These are phyloP conservation scores for Matsumurasca onukii DNA, from an alignment of 1,140 invertebrate species.

Conservation along the genomic window DNA sequence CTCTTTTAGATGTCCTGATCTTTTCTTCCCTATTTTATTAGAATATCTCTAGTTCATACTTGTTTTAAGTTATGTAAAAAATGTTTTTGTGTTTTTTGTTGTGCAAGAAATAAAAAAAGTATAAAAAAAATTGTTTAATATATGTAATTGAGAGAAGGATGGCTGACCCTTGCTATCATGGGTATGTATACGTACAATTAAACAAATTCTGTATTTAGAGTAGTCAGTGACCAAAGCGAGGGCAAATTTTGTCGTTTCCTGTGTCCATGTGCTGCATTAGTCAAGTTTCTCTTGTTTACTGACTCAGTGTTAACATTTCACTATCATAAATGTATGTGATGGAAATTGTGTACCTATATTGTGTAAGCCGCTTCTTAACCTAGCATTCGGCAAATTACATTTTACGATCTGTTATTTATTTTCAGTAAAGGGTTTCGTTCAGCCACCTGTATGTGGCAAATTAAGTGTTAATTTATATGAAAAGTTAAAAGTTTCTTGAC, in stretches of 20 bases:
- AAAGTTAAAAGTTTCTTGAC: conserved; percentile 2
- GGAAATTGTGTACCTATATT: conserved; percentile 23
- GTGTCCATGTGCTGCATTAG: conserved; percentile 23
- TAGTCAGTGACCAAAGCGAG: conserved; percentile 33
- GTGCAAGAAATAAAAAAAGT: conserved; percentile 26
- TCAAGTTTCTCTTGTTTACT: conserved; percentile 10
- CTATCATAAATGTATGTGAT: conserved; percentile 27
- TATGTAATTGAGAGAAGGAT: conserved; percentile 28
- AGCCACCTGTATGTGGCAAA: neutral
- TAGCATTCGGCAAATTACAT: conserved; percentile 3
- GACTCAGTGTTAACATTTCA: conserved; percentile 26
- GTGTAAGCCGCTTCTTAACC: conserved; percentile 20
- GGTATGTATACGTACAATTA: conserved; percentile 37
- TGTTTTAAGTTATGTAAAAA: conserved; percentile 32
- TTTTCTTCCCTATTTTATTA: conserved; percentile 28
- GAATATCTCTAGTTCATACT: conserved; percentile 29
- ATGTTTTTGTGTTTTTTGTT: conserved; percentile 31
- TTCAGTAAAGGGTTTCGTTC: neutral
- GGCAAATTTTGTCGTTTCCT: conserved; percentile 20
- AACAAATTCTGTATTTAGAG: conserved; percentile 37
- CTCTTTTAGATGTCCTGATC: conserved; percentile 18
- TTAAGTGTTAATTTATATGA: neutral
- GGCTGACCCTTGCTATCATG: conserved; percentile 32
- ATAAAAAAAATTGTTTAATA: conserved; percentile 34
- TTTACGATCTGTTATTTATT: conserved; percentile 11